Evolutionary conservation across 2,797 vertebrate genomes (phyloP).

Genomic region (Malurus splendens): DNA sequence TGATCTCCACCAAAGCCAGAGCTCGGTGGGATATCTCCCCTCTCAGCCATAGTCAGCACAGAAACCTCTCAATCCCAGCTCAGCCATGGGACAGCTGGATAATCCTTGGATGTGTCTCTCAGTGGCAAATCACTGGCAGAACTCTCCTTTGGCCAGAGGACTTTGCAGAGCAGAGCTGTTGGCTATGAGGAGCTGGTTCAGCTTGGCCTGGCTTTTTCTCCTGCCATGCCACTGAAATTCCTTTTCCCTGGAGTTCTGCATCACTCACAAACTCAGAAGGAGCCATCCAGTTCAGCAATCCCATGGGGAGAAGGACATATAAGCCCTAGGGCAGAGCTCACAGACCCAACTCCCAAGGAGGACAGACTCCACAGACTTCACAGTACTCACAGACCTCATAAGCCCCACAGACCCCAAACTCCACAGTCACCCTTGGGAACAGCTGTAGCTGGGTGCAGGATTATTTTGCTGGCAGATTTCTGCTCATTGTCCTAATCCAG

Average conservation of each 20-base stretch:
- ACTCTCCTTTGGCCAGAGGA: background rate
- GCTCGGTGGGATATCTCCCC: background rate
- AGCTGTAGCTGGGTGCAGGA: background rate
- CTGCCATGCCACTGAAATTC: background rate
- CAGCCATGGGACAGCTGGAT: accelerated
- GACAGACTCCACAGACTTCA: background rate
- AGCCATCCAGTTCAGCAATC: background rate
- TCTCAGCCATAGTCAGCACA: background rate
- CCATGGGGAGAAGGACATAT: background rate
- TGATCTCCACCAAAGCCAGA: background rate
- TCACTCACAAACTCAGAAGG: background rate
- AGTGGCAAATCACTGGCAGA: background rate
- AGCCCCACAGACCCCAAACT: background rate
- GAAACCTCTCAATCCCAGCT: background rate
- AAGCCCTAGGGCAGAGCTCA: background rate
- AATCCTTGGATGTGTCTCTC: background rate
- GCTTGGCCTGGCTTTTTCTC: background rate
- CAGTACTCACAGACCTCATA: background rate
- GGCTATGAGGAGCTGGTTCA: background rate
- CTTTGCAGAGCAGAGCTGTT: background rate
- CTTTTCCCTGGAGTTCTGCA: background rate
- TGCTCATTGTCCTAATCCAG: background rate
- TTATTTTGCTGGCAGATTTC: background rate
- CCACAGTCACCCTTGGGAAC: background rate
- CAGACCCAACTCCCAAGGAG: background rate